Evolutionary conservation across 1,140 invertebrate genomes (phyloP), one percentile per base, ranked within the genome.

Genomic region (Rhopalosiphum maidis): DNA sequence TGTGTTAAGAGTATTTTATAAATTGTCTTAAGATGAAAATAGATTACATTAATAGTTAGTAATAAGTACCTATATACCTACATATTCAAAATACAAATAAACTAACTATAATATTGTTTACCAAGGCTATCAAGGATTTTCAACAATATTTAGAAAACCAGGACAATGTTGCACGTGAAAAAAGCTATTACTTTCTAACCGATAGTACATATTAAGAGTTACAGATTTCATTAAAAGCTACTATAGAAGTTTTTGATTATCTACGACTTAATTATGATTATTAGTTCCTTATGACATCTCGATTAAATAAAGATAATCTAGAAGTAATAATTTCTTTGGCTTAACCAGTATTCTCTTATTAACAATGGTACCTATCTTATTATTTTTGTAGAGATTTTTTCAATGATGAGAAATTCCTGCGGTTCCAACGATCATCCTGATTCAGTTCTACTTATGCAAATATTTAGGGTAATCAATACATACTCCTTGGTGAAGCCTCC

Each of bases 401-500:
- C 30, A 83, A 83, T 83, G n/a, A 83, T 83, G 77, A 83, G 77
- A 83, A 35, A 0, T 35, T 35, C 82, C 82, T 85, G 82, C 37
- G 82, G 82, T 30, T 83, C 82, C n/a, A 85, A 37, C 21, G 82
- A 85, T 41, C 82, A 85, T 41, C 82, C 82, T 85, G 82, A 85
- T 85, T 35, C 82, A 85, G 37, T 85, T 85, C 21, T 85, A 11
- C 41, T 85, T 85, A 41, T 85, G 37, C 82, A 85, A 85, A 85
- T 85, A 41, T 85, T 85, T 85, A 35, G 82, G 5, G 22, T 85
- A 85, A 35, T 85, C n/a, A 85, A 35, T 85, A 41, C 82, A 85
- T 85, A 85, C 82, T 85, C 82, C n/a, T 85, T 85, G 1, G 82
- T 85, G 82, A 85, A 85, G 82, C 82, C 82, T 85, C 82, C 35